Conservation (phyloP, 2,888 invertebrate species). For the Trissonchulus sp. region DNA sequence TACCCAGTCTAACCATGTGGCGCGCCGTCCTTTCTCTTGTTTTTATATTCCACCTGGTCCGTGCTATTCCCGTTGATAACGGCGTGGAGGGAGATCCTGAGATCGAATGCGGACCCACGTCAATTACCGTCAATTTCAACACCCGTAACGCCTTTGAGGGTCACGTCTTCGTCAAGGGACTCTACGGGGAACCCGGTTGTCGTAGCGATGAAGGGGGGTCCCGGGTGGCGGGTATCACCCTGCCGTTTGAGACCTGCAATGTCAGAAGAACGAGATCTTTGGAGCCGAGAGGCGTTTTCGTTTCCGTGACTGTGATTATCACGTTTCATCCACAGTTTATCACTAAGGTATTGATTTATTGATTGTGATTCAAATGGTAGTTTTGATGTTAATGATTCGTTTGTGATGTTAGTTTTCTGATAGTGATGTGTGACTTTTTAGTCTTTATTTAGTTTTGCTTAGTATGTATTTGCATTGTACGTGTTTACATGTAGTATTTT, state of each 20-base stretch:
- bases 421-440: too few species aligned
- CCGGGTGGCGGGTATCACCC: constrained; percentile 46
- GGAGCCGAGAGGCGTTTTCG: constrained; percentile 50
- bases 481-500: too few species aligned
- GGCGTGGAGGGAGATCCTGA: constrained; percentile 46
- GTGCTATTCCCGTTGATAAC: constrained; percentile 31
- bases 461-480: too few species aligned
- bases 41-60: not conserved
- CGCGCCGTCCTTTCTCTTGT: not conserved
- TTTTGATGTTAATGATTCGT: too few species aligned
- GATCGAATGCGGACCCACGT: constrained; percentile 50
- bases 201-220: constrained; percentile 29
- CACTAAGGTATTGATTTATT: too few species aligned
- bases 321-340: constrained; percentile 45
- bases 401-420: too few species aligned
- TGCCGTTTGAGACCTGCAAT: constrained; percentile 50
- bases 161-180: constrained; percentile 43
- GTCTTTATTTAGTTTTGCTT: too few species aligned
- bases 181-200: constrained; percentile 30
- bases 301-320: constrained; percentile 49
- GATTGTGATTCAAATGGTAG: too few species aligned
- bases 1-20: too few species aligned
- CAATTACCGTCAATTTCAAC: constrained; percentile 51
- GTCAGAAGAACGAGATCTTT: constrained; percentile 46
- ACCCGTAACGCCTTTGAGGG: constrained; percentile 45